Conservation (phyloP, 1,140 invertebrate genomes). For the Hylaeus anthracinus region DNA sequence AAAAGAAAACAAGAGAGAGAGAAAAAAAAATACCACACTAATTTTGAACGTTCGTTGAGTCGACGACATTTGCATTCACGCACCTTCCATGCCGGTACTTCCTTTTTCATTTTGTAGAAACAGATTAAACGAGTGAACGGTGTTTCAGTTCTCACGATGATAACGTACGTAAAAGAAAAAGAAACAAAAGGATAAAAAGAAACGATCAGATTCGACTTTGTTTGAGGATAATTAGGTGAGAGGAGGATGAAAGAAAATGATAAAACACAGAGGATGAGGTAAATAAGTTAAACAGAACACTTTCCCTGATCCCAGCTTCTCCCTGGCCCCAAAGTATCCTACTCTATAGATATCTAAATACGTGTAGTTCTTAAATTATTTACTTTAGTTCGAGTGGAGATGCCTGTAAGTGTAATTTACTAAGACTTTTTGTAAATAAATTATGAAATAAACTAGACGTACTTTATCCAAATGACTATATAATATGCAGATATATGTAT, state of each 20-base stretch:
- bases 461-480: conserved; percentile 77
- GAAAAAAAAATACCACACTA: conserved; percentile 20
- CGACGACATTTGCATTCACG: conserved; percentile 41
- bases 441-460: conserved; percentile 81
- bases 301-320: conserved; percentile 77
- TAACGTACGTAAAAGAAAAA: conserved; percentile 25
- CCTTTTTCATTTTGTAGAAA: conserved; percentile 61
- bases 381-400: conserved; percentile 81
- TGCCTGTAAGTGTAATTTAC: conserved; percentile 81
- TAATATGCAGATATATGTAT: conserved; percentile 31
- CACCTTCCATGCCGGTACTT: conserved; percentile 64
- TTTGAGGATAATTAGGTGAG: conserved; percentile 40
- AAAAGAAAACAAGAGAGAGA: neutral
- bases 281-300: conserved; percentile 69
- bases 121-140: conserved; percentile 33
- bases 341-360: conserved; percentile 81
- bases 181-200: conserved; percentile 17
- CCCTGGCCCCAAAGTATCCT: conserved; percentile 79
- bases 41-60: conserved; percentile 19
- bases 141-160: conserved; percentile 35
- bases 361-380: conserved; percentile 81
- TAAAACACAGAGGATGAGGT: conserved; percentile 24
- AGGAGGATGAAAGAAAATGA: conserved; percentile 7
- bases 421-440: conserved; percentile 82
- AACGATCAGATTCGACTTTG: conserved; percentile 43